Base-by-base conservation (phyloP, 2,113 vertebrate genomes). In the Tachycineta bicolor region DNA sequence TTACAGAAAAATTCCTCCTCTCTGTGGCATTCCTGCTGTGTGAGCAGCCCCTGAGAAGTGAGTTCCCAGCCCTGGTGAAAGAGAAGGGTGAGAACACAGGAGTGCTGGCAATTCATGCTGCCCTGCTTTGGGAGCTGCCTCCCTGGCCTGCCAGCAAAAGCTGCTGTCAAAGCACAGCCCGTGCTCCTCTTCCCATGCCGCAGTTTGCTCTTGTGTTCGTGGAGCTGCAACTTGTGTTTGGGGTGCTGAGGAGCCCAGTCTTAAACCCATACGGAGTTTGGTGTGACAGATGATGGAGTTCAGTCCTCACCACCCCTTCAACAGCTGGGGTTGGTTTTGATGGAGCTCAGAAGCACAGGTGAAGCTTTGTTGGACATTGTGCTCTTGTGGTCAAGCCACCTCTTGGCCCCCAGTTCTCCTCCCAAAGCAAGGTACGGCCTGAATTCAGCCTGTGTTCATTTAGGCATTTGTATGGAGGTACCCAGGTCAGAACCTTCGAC, bases 101-200 rank as follows among this genome's bases (percentile, higher is more conserved):
- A 12, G 16, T 50, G 31, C 49, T 79, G 53, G 52, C 29, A 52
- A 28, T 37, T 73, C 6, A 1, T 13, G 17, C 67, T 64, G 56
- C 69, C 3, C 0, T 39, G 41, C 39, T 82, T 53, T 44, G 59
- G 53, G 55, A 49, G 20, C 83, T 65, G 28, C 43, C 29, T 47
- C 11, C 26, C 49, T 15, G 39, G 34, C 62, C 79, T 60, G 50
- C 41, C 44, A 64, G 13, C 9, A 60, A 8, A 58, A 64, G 47
- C 53, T 75, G 34, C 53, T 71, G 39, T 26, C 70, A 63, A 63
- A 63, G 19, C 71, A 22, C 24, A 65, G 46, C 46, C 64, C 6
- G 0, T 10, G 2, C 11, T 25, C 39, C 52, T 65, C 59, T 77
- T 59, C 24, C 44, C 33, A 3, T 2, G 2, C 22, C 55, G 7